These are phyloP conservation scores for Dolichallabes microphthalmus DNA, from an alignment of 2,113 vertebrate genomes.

Conservation along the genomic window DNA sequence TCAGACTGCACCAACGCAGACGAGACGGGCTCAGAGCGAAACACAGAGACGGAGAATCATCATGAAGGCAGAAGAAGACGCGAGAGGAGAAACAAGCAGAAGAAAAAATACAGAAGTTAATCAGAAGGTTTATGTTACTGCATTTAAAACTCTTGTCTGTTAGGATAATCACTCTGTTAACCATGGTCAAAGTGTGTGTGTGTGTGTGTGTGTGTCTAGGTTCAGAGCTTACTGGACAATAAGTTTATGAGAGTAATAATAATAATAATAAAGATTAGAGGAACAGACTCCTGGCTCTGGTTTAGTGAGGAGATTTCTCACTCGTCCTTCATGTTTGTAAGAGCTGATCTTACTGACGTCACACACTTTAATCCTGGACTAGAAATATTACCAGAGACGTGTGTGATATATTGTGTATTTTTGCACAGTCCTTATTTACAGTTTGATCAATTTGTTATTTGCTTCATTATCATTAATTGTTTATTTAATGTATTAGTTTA, in stretches of 20 bases:
- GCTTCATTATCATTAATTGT: neutral
- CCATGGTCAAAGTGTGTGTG: neutral
- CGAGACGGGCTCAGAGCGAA: neutral
- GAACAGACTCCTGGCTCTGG: neutral
- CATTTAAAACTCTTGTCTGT: neutral
- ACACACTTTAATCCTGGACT: neutral
- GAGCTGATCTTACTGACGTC: neutral
- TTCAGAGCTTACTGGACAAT: neutral
- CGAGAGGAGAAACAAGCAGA: neutral
- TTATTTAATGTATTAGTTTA: neutral
- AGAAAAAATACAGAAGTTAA: conserved; percentile 1
- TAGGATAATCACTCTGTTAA: neutral
- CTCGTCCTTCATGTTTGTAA: neutral
- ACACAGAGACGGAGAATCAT: neutral
- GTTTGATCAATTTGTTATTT: neutral
- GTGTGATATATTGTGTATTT: neutral
- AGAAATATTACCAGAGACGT: neutral
- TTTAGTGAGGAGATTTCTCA: neutral
- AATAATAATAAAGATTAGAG: neutral
- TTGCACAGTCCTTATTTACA: neutral
- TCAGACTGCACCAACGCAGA: neutral
- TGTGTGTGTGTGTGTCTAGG: neutral
- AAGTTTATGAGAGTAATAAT: neutral
- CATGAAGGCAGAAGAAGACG: conserved; percentile 7
- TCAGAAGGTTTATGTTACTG: neutral